Percentiles rank a stretch among this genome's conserved stretches.
These are phyloP conservation scores for Styela plicata DNA, from an alignment of 23 tunicate genomes.

Conservation along the genomic window DNA sequence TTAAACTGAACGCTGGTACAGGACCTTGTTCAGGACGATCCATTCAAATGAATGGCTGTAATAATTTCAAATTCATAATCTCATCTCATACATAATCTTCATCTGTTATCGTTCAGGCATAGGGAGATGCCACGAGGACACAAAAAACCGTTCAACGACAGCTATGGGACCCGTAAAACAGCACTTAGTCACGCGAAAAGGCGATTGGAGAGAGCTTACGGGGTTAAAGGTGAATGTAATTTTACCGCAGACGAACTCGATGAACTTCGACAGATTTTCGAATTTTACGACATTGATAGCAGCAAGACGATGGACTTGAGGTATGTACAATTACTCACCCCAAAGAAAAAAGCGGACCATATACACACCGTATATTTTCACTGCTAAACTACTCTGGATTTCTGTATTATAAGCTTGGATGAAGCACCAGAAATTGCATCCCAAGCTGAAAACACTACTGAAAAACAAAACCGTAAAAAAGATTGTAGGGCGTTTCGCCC, in stretches of 20 bases:
- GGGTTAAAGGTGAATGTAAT: constrained; percentile 24
- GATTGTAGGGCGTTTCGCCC: too few relatives aligned
- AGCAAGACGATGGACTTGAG: constrained; percentile 69
- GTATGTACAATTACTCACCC: constrained; percentile 16
- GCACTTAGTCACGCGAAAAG: constrained; percentile 30
- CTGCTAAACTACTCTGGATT: too few relatives aligned
- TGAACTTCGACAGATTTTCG: constrained; percentile 81
- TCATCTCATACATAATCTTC: too few relatives aligned
- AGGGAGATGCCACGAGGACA: constrained; percentile 22
- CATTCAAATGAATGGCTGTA: too few relatives aligned
- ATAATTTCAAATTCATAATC: too few relatives aligned
- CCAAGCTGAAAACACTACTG: too few relatives aligned
- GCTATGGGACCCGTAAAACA: background rate
- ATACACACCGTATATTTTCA: background rate
- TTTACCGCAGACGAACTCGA: constrained; percentile 58
- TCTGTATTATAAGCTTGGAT: background rate
- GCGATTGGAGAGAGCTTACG: constrained; percentile 54
- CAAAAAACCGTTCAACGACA: constrained; percentile 14
- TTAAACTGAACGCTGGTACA: too few relatives aligned
- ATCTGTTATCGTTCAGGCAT: background rate
- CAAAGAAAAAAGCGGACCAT: background rate
- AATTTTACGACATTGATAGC: constrained; percentile 73
- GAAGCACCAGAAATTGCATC: background rate
- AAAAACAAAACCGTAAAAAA: too few relatives aligned
- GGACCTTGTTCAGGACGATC: too few relatives aligned